Evolutionary conservation across 2,797 vertebrate genomes (phyloP), one percentile per base, ranked within the genome.

Genomic region (Columba guinea): DNA sequence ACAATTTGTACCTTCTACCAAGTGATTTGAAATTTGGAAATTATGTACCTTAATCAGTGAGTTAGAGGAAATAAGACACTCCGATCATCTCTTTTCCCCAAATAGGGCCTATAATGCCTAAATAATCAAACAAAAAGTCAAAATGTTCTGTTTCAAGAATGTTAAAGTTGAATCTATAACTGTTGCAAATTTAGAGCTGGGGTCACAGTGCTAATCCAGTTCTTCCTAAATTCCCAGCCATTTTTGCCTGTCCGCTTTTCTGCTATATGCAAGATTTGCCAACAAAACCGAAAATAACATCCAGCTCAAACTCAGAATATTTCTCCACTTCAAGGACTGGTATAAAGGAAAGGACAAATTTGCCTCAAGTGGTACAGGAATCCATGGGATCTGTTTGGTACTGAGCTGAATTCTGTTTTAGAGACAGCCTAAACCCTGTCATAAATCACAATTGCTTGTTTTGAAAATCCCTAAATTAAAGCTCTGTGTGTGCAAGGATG

Each of bases 161-260:
- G 8, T 34, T 63, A 34, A 56, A 34, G 2, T 20, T 64, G 15
- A 49, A 39, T 24, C 13, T 49, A 3, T 26, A 53, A 52, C 7
- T 46, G 15, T 62, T 83, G 16, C 49, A 0, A 65, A 1, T 68
- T 44, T 76, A 76, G 11, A 64, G 5, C 28, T 77, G 19, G 14
- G 9, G 13, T 5, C 0, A 0, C 4, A 34, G 10, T 44, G 4
- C 1, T 73, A 35, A 70, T 59, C 6, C 13, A 70, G 1, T 37
- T 89, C 30, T 84, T 79, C 55, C 21, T 64, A n/a, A 51, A 88
- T 64, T 80, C 34, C 26, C 17, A 81, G 18, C 22, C 73, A 34
- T 22, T 68, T 58, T 81, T 64, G 55, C 7, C 11, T 62, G 8
- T 30, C 9, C 76, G 11, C 6, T 68, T 78, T 90, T 64, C 39